Base-by-base conservation (phyloP, 2,797 vertebrate genomes). In the Chloroceryle inda region DNA sequence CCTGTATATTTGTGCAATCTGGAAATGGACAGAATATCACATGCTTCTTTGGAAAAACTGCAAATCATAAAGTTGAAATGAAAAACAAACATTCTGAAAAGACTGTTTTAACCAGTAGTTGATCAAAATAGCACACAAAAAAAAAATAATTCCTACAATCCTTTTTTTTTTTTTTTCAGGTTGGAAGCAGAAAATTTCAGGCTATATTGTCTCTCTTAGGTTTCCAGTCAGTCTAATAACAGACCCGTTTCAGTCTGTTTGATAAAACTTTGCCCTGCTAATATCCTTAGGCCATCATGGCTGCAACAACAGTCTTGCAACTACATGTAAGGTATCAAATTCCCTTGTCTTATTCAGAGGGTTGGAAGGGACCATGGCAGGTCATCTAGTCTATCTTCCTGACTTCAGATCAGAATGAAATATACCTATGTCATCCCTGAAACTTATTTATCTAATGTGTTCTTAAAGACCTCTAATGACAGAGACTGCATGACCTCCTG, bases 61-160 rank as follows among this genome's bases (percentile, higher is more conserved):
- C 66, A 93, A 92, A 59, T 59, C 88, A 67, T 68, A 83, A 59
- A 88, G 53, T 55, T 89, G 37, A 86, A 96, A 93, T 61, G 29
- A 85, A 92, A 87, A 19, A 2, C 0, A 10, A 87, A 71, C 81
- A 81, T 79, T 94, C 59, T 84, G 33, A 89, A 76, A 63, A 69
- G 42, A 71, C 11, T 9, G 29, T 76, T 92, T 78, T 63, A 47
- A 86, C 42, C 55, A 71, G 37, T 44, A 66, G 27, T 8, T 88
- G 53, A 72, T 88, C 73, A 81, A 95, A 72, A 75, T n/a, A 21
- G 4, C 44, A 40, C n/a, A 31, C 37, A 88, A 80, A 89, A 92
- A 75, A 88, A 80, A 89, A 92, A 75, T n/a, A 67, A 85, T 78
- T 81, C 26, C 35, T 75, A 37, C 40, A 55, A 58, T 62, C 42